Percentiles rank a stretch among this genome's conserved stretches.
These are phyloP conservation scores for Hyppa rectilinea DNA, from an alignment of 2,888 invertebrate species.

Conservation along the genomic window DNA sequence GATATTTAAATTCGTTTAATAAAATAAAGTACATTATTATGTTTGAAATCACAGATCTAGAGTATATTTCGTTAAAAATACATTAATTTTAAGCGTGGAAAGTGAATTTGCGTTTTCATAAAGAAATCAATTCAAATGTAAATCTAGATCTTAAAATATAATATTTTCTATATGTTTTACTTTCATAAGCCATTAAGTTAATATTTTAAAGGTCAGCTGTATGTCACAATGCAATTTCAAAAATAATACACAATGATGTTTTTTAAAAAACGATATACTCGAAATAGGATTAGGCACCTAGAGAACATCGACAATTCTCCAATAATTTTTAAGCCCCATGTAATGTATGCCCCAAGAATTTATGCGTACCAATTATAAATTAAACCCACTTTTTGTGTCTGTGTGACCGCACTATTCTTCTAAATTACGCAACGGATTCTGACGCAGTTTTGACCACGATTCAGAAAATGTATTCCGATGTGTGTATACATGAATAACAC, in stretches of 20 bases:
- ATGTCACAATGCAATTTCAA: background rate
- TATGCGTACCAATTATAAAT: too few species aligned
- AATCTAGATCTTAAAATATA: constrained; percentile 6
- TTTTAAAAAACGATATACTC: background rate
- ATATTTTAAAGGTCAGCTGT: background rate
- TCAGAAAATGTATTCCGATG: background rate
- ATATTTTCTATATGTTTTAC: constrained; percentile 12
- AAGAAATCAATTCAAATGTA: background rate
- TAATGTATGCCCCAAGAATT: too few species aligned
- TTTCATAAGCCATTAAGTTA: background rate
- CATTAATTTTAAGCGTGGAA: constrained; percentile 12
- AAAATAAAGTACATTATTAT: background rate
- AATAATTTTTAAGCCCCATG: background rate
- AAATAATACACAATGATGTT: too few species aligned
- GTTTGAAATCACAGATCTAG: constrained; percentile 15
- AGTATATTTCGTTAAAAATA: constrained; percentile 8
- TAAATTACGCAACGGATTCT: background rate
- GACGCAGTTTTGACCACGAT: background rate
- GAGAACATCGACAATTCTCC: background rate
- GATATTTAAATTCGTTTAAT: constrained; percentile 11
- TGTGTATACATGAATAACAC: too few species aligned
- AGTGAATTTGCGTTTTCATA: constrained; percentile 9
- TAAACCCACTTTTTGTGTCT: background rate
- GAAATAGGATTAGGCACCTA: background rate
- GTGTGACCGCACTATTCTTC: background rate